Base-by-base conservation (phyloP, 64 coral and sea anemone species). In the Acropora tenuis region DNA sequence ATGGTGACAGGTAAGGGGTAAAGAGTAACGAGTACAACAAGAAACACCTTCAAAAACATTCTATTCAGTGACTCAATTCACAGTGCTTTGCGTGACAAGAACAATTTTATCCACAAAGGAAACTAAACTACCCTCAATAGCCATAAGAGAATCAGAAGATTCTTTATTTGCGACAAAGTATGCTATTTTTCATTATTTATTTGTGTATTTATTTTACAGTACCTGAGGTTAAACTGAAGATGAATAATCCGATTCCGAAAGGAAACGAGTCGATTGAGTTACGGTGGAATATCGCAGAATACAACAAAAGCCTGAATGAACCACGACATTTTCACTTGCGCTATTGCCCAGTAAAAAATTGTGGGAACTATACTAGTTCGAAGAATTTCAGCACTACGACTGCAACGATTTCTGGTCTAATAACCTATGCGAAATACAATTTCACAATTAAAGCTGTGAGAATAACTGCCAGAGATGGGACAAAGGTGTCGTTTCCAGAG, bases 171-270 rank as follows among this genome's bases (percentile, higher is more conserved):
- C 0, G 30, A 30, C 30, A 30, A 30, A 30, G 30, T 30, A 30
- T 30, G 30, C 30, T 30, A 30, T 30, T 30, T 30, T 30, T 30
- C 30, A 30, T 30, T 30, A 30, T 30, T 30, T 30, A 30, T 30
- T 30, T 30, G 30, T 30, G 11, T 63, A 0, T 15, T 10, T 63
- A 13, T 63, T 63, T 63, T 20, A 17, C n/a, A 85, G 82, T 46
- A 6, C 82, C 82, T 20, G 9, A 72, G 1, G 61, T 85, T 49
- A 19, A 19, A 44, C 13, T 71, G 30, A 30, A 30, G 30, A 0
- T 55, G 3, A 3, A 19, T 9, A n/a, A 16, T 13, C 0, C 61
- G 0, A 5, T 0, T 0, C 7, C 65, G 1, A 12, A 0, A 3
- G 72, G 7, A 43, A 41, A 73, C 16, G n/a, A 61, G 0, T n/a